These are phyloP conservation scores for Frieseomelitta varia DNA, from an alignment of 1,140 invertebrate species.

Conservation along the genomic window DNA sequence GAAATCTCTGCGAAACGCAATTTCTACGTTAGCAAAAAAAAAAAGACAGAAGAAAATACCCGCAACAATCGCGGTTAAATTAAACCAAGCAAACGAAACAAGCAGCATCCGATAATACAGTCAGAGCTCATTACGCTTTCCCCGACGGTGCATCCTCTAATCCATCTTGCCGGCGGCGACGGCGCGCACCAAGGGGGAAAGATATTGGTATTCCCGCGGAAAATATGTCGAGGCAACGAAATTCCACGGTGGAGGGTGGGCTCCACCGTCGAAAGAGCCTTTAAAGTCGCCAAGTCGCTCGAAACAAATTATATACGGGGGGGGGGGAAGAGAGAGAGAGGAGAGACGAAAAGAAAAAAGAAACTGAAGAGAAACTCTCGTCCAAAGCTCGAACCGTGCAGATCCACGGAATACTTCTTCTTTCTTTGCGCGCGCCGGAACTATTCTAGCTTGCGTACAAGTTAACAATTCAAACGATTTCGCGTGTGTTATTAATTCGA, in stretches of 20 bases:
- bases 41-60: neutral
- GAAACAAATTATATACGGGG: constrained; percentile 60
- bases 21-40: neutral
- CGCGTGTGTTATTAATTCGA: too few species aligned
- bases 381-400: constrained; percentile 44
- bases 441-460: neutral
- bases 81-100: neutral
- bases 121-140: constrained; percentile 23
- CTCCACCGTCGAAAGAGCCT: constrained; percentile 8
- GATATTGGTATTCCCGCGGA: constrained; percentile 59
- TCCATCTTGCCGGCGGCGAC: constrained; percentile 7
- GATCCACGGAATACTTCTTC: constrained; percentile 29
- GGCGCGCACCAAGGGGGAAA: neutral
- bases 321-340: constrained; percentile 32
- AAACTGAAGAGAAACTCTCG: neutral
- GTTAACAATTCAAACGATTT: too few species aligned
- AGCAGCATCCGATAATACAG: neutral
- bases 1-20: neutral
- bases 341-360: neutral
- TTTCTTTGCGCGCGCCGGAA: neutral
- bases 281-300: constrained; percentile 59
- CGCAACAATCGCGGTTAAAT: neutral
- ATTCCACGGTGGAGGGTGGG: constrained; percentile 32
- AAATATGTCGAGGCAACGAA: constrained; percentile 51
- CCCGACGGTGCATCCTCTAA: constrained; percentile 3